Conservation (phyloP, 2,888 invertebrate genomes). For the Watsonalla binaria region DNA sequence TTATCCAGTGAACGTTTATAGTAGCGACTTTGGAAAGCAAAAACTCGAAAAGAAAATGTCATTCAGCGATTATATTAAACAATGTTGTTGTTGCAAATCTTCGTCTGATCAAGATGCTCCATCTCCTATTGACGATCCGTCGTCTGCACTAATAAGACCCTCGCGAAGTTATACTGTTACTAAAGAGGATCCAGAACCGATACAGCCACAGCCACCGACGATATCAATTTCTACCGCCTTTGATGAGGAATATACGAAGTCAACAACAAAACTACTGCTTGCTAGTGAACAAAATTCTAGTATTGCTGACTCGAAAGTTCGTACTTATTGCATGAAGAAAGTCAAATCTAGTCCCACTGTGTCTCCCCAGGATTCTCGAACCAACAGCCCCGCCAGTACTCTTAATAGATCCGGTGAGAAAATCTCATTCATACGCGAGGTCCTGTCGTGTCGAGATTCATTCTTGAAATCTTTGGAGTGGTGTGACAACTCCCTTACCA, state of each 20-base stretch:
- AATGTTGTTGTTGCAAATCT: conserved; percentile 47
- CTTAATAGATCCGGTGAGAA: conserved; percentile 65
- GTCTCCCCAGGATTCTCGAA: conserved; percentile 30
- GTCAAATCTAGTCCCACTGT: conserved; percentile 18
- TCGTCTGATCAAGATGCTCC: conserved; percentile 29
- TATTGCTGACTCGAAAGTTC: conserved; percentile 26
- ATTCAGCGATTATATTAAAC: conserved; percentile 35
- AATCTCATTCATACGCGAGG: conserved; percentile 65
- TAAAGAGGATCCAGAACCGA: not conserved
- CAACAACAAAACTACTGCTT: conserved; percentile 52
- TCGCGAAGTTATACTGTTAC: conserved; percentile 52
- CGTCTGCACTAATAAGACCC: conserved; percentile 50
- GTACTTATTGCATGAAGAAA: conserved; percentile 27
- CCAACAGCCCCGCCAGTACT: conserved; percentile 44
- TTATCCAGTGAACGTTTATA: conserved; percentile 53
- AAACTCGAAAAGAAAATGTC: conserved; percentile 29
- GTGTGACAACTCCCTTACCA: conserved; percentile 70
- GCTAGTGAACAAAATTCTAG: conserved; percentile 45
- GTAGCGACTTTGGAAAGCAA: conserved; percentile 21
- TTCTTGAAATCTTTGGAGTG: conserved; percentile 71
- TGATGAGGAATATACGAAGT: conserved; percentile 43
- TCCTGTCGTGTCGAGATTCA: conserved; percentile 62
- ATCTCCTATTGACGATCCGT: conserved; percentile 40
- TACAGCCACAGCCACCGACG: conserved; percentile 15
- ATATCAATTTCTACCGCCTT: conserved; percentile 31